phyloP scores from a whole-genome alignment of 2,888 invertebrate genomes.

The Torymus aiolomorphi region DNA sequence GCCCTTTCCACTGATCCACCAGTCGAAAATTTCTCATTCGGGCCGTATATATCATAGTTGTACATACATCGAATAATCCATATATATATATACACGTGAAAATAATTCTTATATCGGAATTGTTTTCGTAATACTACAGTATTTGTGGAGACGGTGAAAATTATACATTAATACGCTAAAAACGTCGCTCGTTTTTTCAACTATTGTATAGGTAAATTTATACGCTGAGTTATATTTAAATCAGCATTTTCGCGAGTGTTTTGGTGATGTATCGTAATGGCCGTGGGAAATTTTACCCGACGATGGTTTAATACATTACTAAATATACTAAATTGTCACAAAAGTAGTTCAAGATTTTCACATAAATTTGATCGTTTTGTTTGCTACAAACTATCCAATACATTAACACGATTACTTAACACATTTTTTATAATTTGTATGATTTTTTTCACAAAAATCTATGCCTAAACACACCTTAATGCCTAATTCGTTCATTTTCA shows the following conservation, averaged over 20 bases:
- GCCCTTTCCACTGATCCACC: conserved; percentile 51
- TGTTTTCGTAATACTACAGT: conserved; percentile 41
- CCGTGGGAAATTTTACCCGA: conserved; percentile 47
- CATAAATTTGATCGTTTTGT: background rate
- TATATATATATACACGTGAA: conserved; percentile 32
- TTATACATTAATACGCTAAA: conserved; percentile 41
- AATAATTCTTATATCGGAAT: conserved; percentile 32
- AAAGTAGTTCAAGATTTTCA: conserved; percentile 30
- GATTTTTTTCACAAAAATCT: too few relatives aligned
- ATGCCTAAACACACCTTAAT: too few relatives aligned
- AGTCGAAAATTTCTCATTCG: conserved; percentile 44
- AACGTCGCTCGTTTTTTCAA: conserved; percentile 12
- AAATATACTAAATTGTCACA: conserved; percentile 4
- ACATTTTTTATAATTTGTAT: too few relatives aligned
- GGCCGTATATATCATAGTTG: conserved; percentile 29
- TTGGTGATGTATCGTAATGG: conserved; percentile 19
- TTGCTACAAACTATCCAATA: too few relatives aligned
- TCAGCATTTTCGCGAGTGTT: too few relatives aligned
- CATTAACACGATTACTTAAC: too few relatives aligned
- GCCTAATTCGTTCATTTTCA: too few relatives aligned
- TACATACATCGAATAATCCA: conserved; percentile 38
- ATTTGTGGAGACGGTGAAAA: conserved; percentile 31
- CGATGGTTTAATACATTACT: conserved; percentile 18
- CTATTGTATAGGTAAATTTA: background rate
- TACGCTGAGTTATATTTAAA: conserved; percentile 1